Percentiles rank a stretch among this genome's conserved stretches.
phyloP scores from a whole-genome alignment of 53 echinoderm and acorn worm species.

The Stichopus horrens region DNA sequence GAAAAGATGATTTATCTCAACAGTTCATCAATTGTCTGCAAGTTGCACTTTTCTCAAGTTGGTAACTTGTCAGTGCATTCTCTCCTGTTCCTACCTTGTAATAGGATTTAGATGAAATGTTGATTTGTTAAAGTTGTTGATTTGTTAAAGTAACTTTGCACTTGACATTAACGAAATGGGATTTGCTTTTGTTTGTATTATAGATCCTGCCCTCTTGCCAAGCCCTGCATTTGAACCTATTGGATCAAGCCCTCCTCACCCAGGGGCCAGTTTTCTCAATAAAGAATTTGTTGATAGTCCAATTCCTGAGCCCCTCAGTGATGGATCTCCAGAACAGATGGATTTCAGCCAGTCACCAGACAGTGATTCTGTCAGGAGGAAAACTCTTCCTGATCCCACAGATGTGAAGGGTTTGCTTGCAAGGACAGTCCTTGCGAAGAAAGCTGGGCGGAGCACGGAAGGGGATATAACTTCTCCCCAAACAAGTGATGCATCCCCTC shows the following conservation, averaged over 20 bases:
- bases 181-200: neutral
- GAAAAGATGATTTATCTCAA: no score
- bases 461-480: neutral
- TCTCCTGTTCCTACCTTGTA: no score
- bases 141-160: neutral
- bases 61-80: no score
- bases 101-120: no score
- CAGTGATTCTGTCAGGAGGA: conserved; percentile 3
- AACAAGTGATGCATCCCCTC: neutral
- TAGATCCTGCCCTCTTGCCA: conserved; percentile 41
- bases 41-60: no score
- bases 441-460: neutral
- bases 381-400: conserved; percentile 12
- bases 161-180: neutral
- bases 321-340: conserved; percentile 37
- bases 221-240: conserved; percentile 48
- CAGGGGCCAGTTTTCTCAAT: conserved; percentile 21
- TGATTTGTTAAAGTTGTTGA: neutral
- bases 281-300: conserved; percentile 37
- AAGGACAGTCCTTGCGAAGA: conserved; percentile 14
- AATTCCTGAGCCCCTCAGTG: conserved; percentile 32
- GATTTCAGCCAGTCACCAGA: conserved; percentile 32
- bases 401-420: conserved; percentile 14
- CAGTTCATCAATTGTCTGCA: no score
- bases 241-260: conserved; percentile 46